A percentile compares a stretch with the other conserved stretches of the same genome.
phyloP scores from a whole-genome alignment of 2,113 vertebrate species.

The Thalassoma bifasciatum region DNA sequence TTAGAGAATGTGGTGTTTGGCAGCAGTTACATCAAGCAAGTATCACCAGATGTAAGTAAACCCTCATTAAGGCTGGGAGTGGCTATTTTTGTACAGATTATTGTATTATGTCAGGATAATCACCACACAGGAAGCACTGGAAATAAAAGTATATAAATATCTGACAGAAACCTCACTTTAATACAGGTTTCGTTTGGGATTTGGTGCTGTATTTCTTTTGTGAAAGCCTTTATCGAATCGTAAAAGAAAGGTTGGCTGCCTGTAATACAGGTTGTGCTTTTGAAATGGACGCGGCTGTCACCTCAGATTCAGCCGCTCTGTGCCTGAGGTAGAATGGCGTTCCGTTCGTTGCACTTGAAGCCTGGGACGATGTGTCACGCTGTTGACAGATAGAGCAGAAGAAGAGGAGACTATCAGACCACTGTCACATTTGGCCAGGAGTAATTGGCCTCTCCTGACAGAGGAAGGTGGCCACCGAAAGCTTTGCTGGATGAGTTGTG shows the following conservation, averaged over 20 bases:
- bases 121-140: no score
- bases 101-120: slow-evolving; percentile 1
- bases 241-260: background rate
- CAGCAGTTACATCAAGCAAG: slow-evolving; percentile 92
- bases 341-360: slow-evolving; percentile 17
- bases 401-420: slow-evolving; percentile 23
- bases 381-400: slow-evolving; percentile 18
- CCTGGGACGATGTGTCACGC: background rate
- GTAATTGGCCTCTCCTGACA: slow-evolving; percentile 41
- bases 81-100: background rate
- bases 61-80: background rate
- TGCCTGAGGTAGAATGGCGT: slow-evolving; percentile 7
- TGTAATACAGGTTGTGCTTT: slow-evolving; percentile 24
- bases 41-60: slow-evolving; percentile 94
- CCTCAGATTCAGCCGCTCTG: slow-evolving; percentile 7
- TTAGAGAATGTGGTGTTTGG: slow-evolving; percentile 97
- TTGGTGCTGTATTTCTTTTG: background rate
- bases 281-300: slow-evolving; percentile 9
- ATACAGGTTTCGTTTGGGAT: background rate
- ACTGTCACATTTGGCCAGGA: slow-evolving; percentile 31
- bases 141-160: background rate
- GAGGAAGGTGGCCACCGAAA: slow-evolving; percentile 10
- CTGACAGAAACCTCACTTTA: slow-evolving; percentile 10
- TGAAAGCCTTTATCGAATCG: background rate
- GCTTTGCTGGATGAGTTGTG: slow-evolving; percentile 10